Percentiles rank a stretch among this genome's conserved stretches.
These are phyloP conservation scores for Sebastes matsubarae DNA, from an alignment of 2,797 vertebrate genomes.

Conservation along the genomic window DNA sequence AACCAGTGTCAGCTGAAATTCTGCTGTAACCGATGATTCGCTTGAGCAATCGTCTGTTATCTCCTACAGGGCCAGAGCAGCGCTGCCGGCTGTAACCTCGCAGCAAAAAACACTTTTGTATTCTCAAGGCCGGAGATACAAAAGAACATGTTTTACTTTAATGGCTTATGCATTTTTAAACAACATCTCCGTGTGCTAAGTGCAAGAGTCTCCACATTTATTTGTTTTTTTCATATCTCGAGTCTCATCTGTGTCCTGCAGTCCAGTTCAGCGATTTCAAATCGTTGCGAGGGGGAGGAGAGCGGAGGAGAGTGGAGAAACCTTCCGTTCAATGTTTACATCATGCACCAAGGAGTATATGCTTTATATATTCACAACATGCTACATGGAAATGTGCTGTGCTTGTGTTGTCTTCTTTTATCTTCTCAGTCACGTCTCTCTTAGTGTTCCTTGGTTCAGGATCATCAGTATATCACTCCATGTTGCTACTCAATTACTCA, in stretches of 20 bases:
- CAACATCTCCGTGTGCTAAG: slow-evolving; percentile 27
- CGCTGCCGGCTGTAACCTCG: slow-evolving; percentile 17
- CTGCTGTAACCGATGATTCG: slow-evolving; percentile 43
- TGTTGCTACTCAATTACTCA: neutral
- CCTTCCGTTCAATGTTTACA: neutral
- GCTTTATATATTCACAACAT: neutral
- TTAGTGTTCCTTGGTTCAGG: neutral
- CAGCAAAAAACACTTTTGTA: slow-evolving; percentile 33
- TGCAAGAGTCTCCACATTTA: slow-evolving; percentile 9
- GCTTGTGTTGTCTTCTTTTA: neutral
- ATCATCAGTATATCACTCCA: slow-evolving; percentile 13
- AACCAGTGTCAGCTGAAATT: slow-evolving; percentile 66
- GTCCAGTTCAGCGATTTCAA: slow-evolving; percentile 19
- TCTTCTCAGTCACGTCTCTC: neutral
- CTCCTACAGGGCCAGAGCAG: slow-evolving; percentile 24
- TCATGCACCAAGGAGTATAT: neutral
- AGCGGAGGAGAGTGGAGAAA: neutral
- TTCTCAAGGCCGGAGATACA: slow-evolving; percentile 33
- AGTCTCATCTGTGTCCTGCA: slow-evolving; percentile 33
- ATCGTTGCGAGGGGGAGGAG: neutral
- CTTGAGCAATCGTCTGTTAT: slow-evolving; percentile 49
- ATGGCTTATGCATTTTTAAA: slow-evolving; percentile 72
- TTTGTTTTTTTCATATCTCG: slow-evolving; percentile 10
- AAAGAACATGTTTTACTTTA: slow-evolving; percentile 60
- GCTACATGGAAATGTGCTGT: neutral